phyloP scores from a whole-genome alignment of 53 echinoderm and acorn worm genomes.

The Crossaster papposus region DNA sequence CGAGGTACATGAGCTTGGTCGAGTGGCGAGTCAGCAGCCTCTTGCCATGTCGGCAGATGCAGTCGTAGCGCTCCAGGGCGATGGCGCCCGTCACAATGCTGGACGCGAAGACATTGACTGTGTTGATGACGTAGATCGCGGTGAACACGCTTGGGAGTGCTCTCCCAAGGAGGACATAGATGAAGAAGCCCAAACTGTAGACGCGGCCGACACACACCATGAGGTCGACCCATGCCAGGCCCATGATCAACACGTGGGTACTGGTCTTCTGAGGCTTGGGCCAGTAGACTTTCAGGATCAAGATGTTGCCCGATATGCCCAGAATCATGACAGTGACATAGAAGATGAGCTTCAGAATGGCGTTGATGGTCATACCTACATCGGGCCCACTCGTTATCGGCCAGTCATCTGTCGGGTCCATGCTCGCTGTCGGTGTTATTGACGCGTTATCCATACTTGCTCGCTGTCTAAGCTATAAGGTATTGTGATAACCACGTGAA shows the following conservation, averaged over 20 bases:
- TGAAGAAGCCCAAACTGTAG: background rate
- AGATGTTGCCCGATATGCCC: slow-evolving; percentile 11
- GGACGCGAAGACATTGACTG: background rate
- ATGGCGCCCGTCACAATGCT: background rate
- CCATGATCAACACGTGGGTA: slow-evolving; percentile 24
- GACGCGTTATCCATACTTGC: background rate
- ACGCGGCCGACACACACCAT: background rate
- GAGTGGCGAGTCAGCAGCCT: background rate
- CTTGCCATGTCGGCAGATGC: slow-evolving; percentile 17
- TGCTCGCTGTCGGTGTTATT: background rate
- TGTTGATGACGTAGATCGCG: background rate
- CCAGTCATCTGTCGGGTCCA: background rate
- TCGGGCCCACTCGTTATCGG: background rate
- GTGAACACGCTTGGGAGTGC: background rate
- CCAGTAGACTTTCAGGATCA: slow-evolving; percentile 19
- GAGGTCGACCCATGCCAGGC: slow-evolving; percentile 8
- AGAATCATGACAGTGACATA: slow-evolving; percentile 20
- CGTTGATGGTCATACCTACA: slow-evolving; percentile 34
- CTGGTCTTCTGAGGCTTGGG: slow-evolving; percentile 20
- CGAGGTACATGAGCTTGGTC: background rate
- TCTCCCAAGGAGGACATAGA: background rate
- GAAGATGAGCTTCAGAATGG: slow-evolving; percentile 44
- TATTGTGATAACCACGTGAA: no score
- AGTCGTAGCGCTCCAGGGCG: slow-evolving; percentile 30
- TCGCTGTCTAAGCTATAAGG: background rate